Conservation (phyloP, 2,888 invertebrate genomes). For the Dastarcus helophoroides region DNA sequence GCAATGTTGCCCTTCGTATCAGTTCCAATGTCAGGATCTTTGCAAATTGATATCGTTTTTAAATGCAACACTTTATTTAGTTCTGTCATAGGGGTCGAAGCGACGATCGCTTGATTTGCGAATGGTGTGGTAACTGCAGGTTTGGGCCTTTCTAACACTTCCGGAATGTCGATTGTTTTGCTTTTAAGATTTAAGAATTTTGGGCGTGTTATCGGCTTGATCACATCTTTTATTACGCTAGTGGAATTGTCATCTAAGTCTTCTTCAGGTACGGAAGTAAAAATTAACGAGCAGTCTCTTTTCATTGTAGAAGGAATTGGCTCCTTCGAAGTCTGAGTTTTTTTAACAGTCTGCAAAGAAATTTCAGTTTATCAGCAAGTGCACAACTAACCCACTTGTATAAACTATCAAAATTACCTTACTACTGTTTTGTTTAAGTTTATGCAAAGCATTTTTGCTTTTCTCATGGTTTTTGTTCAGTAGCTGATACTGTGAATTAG, state of each 20-base stretch:
- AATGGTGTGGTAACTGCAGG: constrained; percentile 34
- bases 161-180: constrained; percentile 26
- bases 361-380: background rate
- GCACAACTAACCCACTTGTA: no score
- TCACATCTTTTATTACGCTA: constrained; percentile 15
- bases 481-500: constrained; percentile 47
- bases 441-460: constrained; percentile 33
- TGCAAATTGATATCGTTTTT: constrained; percentile 63
- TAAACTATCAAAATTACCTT: no score
- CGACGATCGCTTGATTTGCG: constrained; percentile 61
- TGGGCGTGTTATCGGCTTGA: constrained; percentile 26
- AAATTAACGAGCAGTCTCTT: constrained; percentile 66
- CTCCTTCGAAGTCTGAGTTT: constrained; percentile 11
- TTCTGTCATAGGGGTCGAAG: constrained; percentile 69
- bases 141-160: constrained; percentile 12
- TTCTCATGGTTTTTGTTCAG: constrained; percentile 39
- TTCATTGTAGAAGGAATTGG: constrained; percentile 52
- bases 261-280: constrained; percentile 76
- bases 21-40: constrained; percentile 46
- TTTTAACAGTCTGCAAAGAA: constrained; percentile 1
- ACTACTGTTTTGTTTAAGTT: constrained; percentile 12
- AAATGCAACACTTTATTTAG: constrained; percentile 54
- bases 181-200: constrained; percentile 33
- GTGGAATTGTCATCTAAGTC: constrained; percentile 32
- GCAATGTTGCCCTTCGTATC: no score